These are phyloP conservation scores for Panthera tigris DNA, from an alignment of 2,113 vertebrate genomes.

Conservation along the genomic window DNA sequence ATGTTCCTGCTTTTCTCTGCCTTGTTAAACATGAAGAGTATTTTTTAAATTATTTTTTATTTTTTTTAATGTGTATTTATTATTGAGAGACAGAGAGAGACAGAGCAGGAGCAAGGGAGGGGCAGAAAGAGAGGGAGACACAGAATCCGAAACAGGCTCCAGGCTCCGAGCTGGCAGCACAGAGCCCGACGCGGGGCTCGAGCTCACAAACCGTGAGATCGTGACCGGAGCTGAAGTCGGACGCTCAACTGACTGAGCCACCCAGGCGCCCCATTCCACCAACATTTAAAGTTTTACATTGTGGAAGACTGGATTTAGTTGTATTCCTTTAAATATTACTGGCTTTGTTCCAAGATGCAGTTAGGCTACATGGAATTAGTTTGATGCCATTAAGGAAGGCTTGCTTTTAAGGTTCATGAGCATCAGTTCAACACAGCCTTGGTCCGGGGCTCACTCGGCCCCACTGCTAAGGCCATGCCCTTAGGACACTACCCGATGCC, in stretches of 20 bases:
- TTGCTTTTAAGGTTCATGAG: neutral
- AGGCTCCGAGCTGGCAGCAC: too few species aligned
- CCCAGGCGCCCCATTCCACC: too few species aligned
- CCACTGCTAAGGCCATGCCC: neutral
- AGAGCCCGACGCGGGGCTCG: too few species aligned
- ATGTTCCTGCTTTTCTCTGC: neutral
- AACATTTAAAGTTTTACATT: neutral
- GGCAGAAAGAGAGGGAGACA: too few species aligned
- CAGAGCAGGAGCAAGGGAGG: too few species aligned
- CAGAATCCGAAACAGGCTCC: too few species aligned
- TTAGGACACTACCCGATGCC: neutral
- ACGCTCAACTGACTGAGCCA: too few species aligned
- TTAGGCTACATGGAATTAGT: neutral
- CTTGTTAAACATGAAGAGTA: neutral
- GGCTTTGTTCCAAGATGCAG: neutral
- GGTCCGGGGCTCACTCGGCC: neutral
- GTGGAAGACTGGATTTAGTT: neutral
- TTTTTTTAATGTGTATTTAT: too few species aligned
- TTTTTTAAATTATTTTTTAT: too few species aligned
- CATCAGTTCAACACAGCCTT: neutral
- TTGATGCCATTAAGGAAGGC: neutral
- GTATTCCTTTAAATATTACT: conserved; percentile 3
- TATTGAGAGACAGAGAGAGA: too few species aligned
- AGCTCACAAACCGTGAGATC: too few species aligned
- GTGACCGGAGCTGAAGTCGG: too few species aligned